Base-by-base conservation (phyloP, 2,113 vertebrate species). In the Calidris pygmaea region DNA sequence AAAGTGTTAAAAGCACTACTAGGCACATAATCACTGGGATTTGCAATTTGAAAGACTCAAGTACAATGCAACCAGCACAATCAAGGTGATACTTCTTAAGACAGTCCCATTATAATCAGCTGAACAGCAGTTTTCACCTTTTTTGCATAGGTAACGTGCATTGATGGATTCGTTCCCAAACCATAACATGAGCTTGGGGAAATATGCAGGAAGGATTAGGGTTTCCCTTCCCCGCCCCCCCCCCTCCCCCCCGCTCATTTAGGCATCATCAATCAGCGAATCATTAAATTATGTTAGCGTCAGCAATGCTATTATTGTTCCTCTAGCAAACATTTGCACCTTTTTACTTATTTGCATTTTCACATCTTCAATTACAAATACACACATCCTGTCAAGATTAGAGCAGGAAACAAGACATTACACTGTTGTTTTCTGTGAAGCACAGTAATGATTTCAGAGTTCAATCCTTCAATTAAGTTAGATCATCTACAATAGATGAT, bases 61-160 rank as follows among this genome's bases (percentile, higher is more conserved):
- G 87, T 90, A 90, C 85, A 94, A 41, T 67, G 83, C 78, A 89
- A 76, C 89, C 87, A 85, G 95, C 87, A 96, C 94, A 97, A 97
- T 97, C 97, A 97, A 89, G 50, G 87, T 73, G 56, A 83, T 48
- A 91, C 45, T 65, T 96, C 89, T 96, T 89, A 94, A 91, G 87
- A 90, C 18, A 87, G 87, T 87, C 74, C 89, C 92, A 97, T 97
- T 97, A 96, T 91, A 97, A 97, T 97, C 97, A 97, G 72, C 63
- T 86, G 88, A 97, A 93, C 63, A 77, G 79, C 55, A 90, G 75
- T 87, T 93, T 95, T 91, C 85, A 92, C 71, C 77, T 91, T 93
- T 79, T 95, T 82, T 95, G 87, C 96, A 96, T 91, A 89, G 89
- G 89, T 92, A 94, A 85, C 37, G 1, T 43, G 80, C 73, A 87